These are phyloP conservation scores for Mormyrus iriodes DNA, from an alignment of 2,113 vertebrate species.

Conservation along the genomic window DNA sequence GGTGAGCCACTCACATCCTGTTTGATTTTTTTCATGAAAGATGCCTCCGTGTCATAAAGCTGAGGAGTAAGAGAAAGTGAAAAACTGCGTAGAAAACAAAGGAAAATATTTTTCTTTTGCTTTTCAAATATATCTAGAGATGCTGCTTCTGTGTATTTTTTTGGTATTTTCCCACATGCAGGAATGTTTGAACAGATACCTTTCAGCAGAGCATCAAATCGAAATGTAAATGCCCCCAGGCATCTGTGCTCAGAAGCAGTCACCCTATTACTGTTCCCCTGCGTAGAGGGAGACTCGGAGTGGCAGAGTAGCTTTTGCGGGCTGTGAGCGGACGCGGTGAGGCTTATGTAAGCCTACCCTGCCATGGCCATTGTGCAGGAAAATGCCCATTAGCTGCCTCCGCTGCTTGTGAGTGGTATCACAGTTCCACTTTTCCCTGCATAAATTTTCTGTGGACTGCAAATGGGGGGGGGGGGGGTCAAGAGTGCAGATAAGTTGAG, in stretches of 20 bases:
- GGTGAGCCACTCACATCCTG: background rate
- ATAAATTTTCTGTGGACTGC: background rate
- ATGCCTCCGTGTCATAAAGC: background rate
- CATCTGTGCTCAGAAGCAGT: background rate
- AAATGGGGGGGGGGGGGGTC: background rate
- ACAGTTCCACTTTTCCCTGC: background rate
- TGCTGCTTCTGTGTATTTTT: background rate
- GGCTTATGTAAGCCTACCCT: slow-evolving; percentile 56
- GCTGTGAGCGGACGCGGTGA: slow-evolving; percentile 44
- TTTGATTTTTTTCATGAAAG: background rate
- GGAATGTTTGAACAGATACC: background rate
- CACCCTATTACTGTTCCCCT: slow-evolving; percentile 46
- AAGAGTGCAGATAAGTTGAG: background rate
- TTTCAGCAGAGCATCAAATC: background rate
- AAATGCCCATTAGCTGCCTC: background rate
- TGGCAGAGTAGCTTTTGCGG: slow-evolving; percentile 56
- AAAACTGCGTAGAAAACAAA: background rate
- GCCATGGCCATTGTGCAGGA: background rate
- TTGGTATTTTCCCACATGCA: background rate
- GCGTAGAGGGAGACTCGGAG: slow-evolving; percentile 45
- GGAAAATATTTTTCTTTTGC: background rate
- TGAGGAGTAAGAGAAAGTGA: background rate
- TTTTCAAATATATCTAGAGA: background rate
- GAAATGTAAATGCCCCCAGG: background rate
- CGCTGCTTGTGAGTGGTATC: background rate